phyloP scores from a whole-genome alignment of 2,113 vertebrate species.

The Junco hyemalis region DNA sequence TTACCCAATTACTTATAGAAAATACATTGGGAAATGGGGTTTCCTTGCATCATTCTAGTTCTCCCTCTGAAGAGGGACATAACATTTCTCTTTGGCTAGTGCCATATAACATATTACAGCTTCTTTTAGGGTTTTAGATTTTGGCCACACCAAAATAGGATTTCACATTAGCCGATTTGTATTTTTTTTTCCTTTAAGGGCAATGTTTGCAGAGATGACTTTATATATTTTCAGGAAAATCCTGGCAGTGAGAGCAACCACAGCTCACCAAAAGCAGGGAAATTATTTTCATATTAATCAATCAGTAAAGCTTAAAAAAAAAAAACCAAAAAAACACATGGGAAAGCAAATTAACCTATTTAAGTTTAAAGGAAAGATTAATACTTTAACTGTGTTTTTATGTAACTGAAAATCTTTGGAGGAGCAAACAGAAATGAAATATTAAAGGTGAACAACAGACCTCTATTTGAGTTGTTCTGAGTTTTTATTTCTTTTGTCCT shows the following conservation, averaged over 20 bases:
- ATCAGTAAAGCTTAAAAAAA: not conserved
- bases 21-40: not conserved
- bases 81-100: not conserved
- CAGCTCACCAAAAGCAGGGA: not conserved
- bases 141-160: not conserved
- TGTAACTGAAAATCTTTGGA: not conserved
- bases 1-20: not conserved
- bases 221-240: not conserved
- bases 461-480: not conserved
- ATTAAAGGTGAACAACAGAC: constrained; percentile 23
- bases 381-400: constrained; percentile 25
- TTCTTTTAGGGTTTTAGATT: not conserved
- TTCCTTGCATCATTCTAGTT: not conserved
- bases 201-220: not conserved
- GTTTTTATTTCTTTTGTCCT: not conserved
- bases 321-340: not conserved
- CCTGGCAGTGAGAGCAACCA: not conserved
- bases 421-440: not conserved
- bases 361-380: not conserved
- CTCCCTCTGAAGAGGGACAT: not conserved
- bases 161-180: not conserved
- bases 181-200: not conserved
- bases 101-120: not conserved
- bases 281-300: constrained; percentile 24
- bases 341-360: not conserved